Evolutionary conservation across 2,888 invertebrate genomes (phyloP).

Genomic region (Capitulum mitella): DNA sequence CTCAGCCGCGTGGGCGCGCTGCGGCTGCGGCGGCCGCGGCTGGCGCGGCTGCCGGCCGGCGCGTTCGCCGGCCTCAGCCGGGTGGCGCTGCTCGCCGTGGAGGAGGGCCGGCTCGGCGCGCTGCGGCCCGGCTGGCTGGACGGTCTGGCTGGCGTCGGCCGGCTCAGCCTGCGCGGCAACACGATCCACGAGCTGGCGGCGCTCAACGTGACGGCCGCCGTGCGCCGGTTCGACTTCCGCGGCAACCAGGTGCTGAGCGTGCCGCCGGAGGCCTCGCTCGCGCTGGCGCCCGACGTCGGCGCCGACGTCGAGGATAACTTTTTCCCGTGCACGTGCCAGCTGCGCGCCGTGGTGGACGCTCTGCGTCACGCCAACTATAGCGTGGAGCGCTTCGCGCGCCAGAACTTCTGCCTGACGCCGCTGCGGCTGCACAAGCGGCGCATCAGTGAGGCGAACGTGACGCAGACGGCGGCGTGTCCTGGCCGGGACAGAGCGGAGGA

Average conservation of each 20-base stretch:
- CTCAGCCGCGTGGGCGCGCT: constrained; percentile 63
- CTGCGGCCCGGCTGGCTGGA: not conserved
- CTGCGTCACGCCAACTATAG: constrained; percentile 55
- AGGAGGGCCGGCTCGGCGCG: not conserved
- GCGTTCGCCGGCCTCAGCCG: constrained; percentile 57
- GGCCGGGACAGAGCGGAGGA: constrained; percentile 45
- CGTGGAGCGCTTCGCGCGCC: constrained; percentile 56
- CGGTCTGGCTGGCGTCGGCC: not conserved
- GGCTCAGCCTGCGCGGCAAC: not conserved
- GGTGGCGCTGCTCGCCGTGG: constrained; percentile 56
- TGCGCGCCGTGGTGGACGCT: constrained; percentile 65
- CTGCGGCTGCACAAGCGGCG: constrained; percentile 70
- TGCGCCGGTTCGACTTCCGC: not conserved
- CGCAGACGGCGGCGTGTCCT: constrained; percentile 58
- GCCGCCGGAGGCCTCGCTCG: not conserved
- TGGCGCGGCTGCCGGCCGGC: constrained; percentile 63
- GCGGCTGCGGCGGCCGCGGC: constrained; percentile 52
- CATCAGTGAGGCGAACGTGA: constrained; percentile 60
- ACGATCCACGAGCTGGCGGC: not conserved
- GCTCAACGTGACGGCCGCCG: not conserved
- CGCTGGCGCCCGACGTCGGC: not conserved
- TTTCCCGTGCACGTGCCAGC: constrained; percentile 79
- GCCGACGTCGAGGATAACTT: constrained; percentile 55
- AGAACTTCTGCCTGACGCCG: constrained; percentile 79
- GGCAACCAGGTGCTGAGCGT: not conserved